A percentile compares a stretch with the other conserved stretches of the same genome.
phyloP scores from a whole-genome alignment of 2,797 vertebrate species.

The Clarias laeviceps region DNA sequence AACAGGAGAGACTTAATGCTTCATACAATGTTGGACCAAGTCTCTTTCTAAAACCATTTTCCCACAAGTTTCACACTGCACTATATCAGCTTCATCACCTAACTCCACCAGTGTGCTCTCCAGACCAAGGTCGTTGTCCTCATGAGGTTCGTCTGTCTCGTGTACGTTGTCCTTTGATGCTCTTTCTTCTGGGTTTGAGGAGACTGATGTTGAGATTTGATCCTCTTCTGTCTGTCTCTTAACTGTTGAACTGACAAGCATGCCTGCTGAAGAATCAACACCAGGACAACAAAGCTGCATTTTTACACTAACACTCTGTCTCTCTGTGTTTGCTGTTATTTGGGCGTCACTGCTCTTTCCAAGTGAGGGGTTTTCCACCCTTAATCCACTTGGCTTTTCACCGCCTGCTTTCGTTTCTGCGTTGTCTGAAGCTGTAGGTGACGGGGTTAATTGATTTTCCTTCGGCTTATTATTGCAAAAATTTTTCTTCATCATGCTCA shows the following conservation, averaged over 20 bases:
- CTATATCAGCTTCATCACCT: conserved; percentile 21
- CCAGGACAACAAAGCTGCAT: neutral
- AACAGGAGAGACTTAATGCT: conserved; percentile 33
- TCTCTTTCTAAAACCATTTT: conserved; percentile 51
- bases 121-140: neutral
- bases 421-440: neutral
- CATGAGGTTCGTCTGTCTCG: neutral
- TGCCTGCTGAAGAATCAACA: conserved; percentile 11
- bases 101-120: conserved; percentile 15
- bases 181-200: neutral
- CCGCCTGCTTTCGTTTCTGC: conserved; percentile 6
- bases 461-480: neutral
- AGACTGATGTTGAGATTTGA: neutral
- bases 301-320: neutral
- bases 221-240: conserved; percentile 10
- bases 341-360: neutral
- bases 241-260: neutral
- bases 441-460: too few relatives aligned
- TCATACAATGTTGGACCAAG: conserved; percentile 48
- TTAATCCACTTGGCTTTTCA: neutral
- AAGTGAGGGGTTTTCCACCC: neutral
- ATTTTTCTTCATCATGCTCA: neutral
- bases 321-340: neutral
- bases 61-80: conserved; percentile 59
- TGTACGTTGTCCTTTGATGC: neutral